Evolutionary conservation across 1,140 invertebrate species (phyloP), one percentile per base, ranked within the genome.

Genomic region (Calephelis virginiensis): DNA sequence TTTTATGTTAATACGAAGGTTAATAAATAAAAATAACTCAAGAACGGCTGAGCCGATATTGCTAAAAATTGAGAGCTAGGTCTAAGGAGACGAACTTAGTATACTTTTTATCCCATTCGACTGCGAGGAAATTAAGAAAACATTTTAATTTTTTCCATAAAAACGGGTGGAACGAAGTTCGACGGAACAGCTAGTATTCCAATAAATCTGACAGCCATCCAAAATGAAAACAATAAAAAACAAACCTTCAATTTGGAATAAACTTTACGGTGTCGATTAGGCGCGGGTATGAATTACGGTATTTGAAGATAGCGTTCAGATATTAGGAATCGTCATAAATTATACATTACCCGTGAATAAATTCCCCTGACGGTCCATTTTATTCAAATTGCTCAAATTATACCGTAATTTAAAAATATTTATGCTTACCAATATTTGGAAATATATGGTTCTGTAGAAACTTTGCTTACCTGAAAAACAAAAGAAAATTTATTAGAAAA

Each of bases 331-430:
- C 53, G 61, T 63, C 48, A 70, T 60, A 74, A 74, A 70, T 72
- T 72, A 72, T 68, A 75, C 40, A 71, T 66, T 66, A 45, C 38
- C 47, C 56, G 56, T 69, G 72, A 69, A 75, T 72, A 76, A 72
- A 77, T 77, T 74, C 68, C 46, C 56, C 56, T 37, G 68, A 64
- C 70, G 50, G 67, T 71, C 66, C 63, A 68, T 72, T 78, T 79
- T 75, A 81, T 78, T 82, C 66, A 77, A 85, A 85, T 80, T 76
- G 77, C 74, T 74, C 73, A 71, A 75, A 83, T 81, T 77, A 81
- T 75, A 45, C 28, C 8, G 12, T 37, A 37, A 59, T 59, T 40
- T 59, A 38, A 59, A 59, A 38, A 59, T n/a, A 38, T 59, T 59
- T n/a, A n/a, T n/a, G 38, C 56, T 59, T 38, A 59, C 56, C 37